Conservation (phyloP, 2,888 invertebrate genomes). For the Cistogaster globosa region DNA sequence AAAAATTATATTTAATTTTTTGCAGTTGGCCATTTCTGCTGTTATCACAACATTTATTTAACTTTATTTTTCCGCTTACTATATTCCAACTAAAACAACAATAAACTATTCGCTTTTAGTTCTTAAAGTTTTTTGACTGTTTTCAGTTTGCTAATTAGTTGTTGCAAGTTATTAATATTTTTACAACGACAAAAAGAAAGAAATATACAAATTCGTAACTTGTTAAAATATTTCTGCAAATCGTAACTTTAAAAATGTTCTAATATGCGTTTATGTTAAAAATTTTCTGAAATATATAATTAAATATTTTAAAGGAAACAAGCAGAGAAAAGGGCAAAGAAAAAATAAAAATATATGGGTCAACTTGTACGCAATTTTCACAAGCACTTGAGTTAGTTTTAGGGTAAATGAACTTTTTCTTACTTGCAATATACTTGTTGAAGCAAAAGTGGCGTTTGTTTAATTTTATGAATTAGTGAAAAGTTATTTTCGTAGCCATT, state of each 20-base stretch:
- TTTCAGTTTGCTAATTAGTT: slow-evolving; percentile 61
- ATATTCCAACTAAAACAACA: slow-evolving; percentile 34
- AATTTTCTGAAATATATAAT: slow-evolving; percentile 38
- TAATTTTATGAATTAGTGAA: too few species aligned
- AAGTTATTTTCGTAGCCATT: too few species aligned
- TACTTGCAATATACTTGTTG: too few species aligned
- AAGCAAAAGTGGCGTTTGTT: too few species aligned
- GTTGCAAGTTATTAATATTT: slow-evolving; percentile 14
- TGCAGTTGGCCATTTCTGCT: background rate
- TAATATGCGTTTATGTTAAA: slow-evolving; percentile 57
- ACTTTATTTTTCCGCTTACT: slow-evolving; percentile 33
- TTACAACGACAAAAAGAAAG: background rate
- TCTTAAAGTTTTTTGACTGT: slow-evolving; percentile 53
- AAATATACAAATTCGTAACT: slow-evolving; percentile 31
- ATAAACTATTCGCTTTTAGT: slow-evolving; percentile 24
- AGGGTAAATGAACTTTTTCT: background rate
- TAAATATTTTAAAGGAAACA: slow-evolving; percentile 21
- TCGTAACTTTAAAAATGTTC: slow-evolving; percentile 55
- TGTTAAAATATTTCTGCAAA: slow-evolving; percentile 19
- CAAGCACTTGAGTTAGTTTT: background rate
- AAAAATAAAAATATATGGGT: background rate
- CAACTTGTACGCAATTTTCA: background rate
- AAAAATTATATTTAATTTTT: background rate
- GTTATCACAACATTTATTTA: background rate
- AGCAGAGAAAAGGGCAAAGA: background rate